Conservation (phyloP, 2,888 invertebrate species). For the Papilio elwesi region DNA sequence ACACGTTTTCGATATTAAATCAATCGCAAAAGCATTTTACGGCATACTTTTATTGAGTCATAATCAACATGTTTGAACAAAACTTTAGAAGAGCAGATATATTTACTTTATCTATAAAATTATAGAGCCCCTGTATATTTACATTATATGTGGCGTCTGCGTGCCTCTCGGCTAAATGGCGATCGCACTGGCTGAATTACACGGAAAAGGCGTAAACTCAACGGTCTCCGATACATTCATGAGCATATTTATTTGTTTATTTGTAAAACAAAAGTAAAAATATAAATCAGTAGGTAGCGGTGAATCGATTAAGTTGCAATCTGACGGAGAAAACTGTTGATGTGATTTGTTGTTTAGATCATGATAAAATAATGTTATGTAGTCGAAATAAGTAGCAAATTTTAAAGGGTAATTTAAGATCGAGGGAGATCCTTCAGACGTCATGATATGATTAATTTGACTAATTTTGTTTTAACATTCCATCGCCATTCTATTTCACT, state of each 20-base stretch:
- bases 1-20: neutral
- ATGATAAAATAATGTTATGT: no score
- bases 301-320: no score
- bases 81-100: constrained; percentile 5
- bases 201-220: constrained; percentile 10
- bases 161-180: constrained; percentile 8
- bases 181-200: constrained; percentile 10
- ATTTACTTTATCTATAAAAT: neutral
- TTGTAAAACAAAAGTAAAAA: no score
- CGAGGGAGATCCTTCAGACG: no score
- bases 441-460: no score
- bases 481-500: neutral
- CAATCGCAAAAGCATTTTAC: constrained; percentile 1
- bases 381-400: no score
- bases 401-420: no score
- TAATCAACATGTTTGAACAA: constrained; percentile 1
- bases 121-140: neutral
- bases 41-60: neutral
- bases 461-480: neutral
- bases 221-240: neutral
- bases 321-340: no score
- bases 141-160: neutral
- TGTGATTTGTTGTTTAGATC: no score
- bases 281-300: no score
- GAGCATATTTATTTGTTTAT: no score